These are phyloP conservation scores for Gortyna flavago DNA, from an alignment of 2,888 invertebrate genomes.

Conservation along the genomic window DNA sequence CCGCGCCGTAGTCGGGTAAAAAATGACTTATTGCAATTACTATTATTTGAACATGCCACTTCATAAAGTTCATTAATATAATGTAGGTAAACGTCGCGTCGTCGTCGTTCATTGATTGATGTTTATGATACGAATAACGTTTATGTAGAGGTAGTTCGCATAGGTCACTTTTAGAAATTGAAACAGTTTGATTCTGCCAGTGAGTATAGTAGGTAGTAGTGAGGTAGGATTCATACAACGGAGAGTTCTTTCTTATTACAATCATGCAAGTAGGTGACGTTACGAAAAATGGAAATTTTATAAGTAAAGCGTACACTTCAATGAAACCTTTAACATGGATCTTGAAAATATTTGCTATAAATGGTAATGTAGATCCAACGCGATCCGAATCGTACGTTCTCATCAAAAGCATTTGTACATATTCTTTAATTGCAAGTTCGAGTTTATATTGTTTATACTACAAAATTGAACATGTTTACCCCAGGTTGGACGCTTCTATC, in stretches of 20 bases:
- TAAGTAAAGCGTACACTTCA: conserved; percentile 59
- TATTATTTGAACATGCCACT: conserved; percentile 48
- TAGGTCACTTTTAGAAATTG: conserved; percentile 19
- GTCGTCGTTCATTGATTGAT: conserved; percentile 51
- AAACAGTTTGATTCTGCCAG: conserved; percentile 42
- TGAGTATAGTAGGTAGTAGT: conserved; percentile 15
- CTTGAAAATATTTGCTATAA: conserved; percentile 76
- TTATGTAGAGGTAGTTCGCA: conserved; percentile 20
- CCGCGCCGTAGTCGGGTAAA: too few species aligned
- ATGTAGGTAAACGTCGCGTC: conserved; percentile 45
- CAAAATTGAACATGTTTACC: conserved; percentile 72
- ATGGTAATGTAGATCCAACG: conserved; percentile 62
- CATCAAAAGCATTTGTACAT: conserved; percentile 59
- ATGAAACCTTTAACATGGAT: conserved; percentile 71
- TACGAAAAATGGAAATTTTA: conserved; percentile 25
- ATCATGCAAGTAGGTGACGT: conserved; percentile 57
- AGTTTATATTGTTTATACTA: conserved; percentile 72
- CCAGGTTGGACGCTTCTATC: conserved; percentile 71
- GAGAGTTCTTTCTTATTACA: background rate
- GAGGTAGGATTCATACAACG: background rate
- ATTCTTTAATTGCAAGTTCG: conserved; percentile 66
- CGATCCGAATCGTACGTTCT: conserved; percentile 47
- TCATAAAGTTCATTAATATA: conserved; percentile 48
- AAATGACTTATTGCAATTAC: conserved; percentile 41
- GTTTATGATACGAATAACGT: conserved; percentile 33